phyloP scores from a whole-genome alignment of 2,113 vertebrate species.

The Rhombomys opimus region DNA sequence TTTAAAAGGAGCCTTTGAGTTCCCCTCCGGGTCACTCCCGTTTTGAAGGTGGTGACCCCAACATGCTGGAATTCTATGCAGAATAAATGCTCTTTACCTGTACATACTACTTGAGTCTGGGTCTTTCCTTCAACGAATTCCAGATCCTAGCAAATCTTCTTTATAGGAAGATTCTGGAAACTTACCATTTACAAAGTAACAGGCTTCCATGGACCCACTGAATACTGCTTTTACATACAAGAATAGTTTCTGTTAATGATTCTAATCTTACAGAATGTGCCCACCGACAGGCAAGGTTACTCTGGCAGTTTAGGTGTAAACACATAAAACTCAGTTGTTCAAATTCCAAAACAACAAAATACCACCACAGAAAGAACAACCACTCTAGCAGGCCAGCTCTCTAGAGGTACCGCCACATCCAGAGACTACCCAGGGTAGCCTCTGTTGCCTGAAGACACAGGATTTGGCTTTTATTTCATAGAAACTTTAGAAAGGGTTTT shows the following conservation, averaged over 20 bases:
- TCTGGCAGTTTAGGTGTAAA: neutral
- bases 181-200: slow-evolving; percentile 48
- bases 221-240: neutral
- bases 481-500: neutral
- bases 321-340: neutral
- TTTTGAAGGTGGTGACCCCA: too few species aligned
- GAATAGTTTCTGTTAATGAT: neutral
- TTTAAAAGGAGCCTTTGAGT: too few species aligned
- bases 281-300: neutral
- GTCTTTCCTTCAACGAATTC: too few species aligned
- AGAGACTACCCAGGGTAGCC: neutral
- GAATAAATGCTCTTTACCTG: too few species aligned
- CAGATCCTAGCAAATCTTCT: neutral
- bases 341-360: neutral
- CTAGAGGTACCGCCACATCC: neutral
- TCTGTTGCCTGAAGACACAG: neutral
- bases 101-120: too few species aligned
- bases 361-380: neutral
- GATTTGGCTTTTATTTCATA: neutral
- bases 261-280: neutral
- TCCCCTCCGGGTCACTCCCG: too few species aligned
- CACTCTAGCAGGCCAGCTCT: neutral
- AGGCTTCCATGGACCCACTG: neutral
- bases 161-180: neutral
- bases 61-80: too few species aligned